Conservation (phyloP, 2,113 vertebrate species). For the Trogon melanurus region DNA sequence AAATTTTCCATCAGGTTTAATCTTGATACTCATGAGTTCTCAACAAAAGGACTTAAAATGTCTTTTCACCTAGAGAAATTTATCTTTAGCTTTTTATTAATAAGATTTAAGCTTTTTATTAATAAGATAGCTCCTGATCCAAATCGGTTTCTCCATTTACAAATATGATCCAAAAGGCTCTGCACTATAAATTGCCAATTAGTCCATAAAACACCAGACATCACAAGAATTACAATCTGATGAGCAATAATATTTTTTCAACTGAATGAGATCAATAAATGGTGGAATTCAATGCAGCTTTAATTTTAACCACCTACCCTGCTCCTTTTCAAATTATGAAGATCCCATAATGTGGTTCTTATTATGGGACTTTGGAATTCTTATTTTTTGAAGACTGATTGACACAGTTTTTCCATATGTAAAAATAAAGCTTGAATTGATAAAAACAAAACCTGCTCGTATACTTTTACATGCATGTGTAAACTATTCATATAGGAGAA, state of each 20-base stretch:
- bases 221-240: not conserved
- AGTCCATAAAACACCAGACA: not conserved
- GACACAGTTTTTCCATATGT: not conserved
- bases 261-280: not conserved
- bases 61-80: not conserved
- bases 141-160: not conserved
- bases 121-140: not conserved
- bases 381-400: not conserved
- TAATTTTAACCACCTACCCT: not conserved
- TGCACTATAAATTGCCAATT: not conserved
- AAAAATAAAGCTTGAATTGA: not conserved
- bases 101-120: too few relatives aligned
- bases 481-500: not conserved
- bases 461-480: not conserved
- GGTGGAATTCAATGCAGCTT: not conserved
- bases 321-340: not conserved
- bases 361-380: not conserved
- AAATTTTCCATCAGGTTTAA: not conserved
- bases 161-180: not conserved
- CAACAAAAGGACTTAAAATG: not conserved
- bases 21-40: not conserved
- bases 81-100: not conserved
- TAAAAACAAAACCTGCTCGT: not conserved
- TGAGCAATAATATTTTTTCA: not conserved
- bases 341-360: not conserved